These are phyloP conservation scores for Phrynosoma platyrhinos DNA, from an alignment of 2,113 vertebrate genomes.

Conservation along the genomic window DNA sequence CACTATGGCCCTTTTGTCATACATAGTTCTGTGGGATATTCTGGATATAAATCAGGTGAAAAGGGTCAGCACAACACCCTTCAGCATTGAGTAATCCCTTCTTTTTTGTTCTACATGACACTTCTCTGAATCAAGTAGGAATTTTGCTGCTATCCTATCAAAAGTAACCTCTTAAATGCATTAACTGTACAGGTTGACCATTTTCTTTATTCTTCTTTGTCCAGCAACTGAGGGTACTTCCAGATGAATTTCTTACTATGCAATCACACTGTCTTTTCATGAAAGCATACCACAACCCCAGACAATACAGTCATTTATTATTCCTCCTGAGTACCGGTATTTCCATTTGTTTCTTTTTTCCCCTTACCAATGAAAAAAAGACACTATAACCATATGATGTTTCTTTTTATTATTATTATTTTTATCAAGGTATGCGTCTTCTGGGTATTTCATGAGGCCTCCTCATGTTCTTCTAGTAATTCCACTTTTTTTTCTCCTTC, in stretches of 20 bases:
- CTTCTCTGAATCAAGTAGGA: rapidly evolving
- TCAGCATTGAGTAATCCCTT: not conserved
- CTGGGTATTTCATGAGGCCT: not conserved
- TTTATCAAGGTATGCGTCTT: not conserved
- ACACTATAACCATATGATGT: not conserved
- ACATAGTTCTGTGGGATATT: not conserved
- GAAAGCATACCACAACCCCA: not conserved
- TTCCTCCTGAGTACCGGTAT: not conserved
- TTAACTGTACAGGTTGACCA: not conserved
- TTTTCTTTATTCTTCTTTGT: not conserved
- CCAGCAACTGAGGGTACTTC: no score
- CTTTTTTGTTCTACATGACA: rapidly evolving
- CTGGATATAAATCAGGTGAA: not conserved
- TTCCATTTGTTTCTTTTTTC: not conserved
- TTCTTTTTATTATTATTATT: not conserved
- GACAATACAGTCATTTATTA: not conserved
- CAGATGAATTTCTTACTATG: no score
- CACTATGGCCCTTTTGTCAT: not conserved
- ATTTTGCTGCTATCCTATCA: not conserved
- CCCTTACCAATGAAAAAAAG: not conserved
- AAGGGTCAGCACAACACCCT: not conserved
- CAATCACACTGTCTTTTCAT: not conserved
- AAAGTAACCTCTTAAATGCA: not conserved
- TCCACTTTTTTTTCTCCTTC: no score
- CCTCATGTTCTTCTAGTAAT: not conserved